Base-by-base conservation (phyloP, 1,140 invertebrate species). In the Eupeodes corollae region DNA sequence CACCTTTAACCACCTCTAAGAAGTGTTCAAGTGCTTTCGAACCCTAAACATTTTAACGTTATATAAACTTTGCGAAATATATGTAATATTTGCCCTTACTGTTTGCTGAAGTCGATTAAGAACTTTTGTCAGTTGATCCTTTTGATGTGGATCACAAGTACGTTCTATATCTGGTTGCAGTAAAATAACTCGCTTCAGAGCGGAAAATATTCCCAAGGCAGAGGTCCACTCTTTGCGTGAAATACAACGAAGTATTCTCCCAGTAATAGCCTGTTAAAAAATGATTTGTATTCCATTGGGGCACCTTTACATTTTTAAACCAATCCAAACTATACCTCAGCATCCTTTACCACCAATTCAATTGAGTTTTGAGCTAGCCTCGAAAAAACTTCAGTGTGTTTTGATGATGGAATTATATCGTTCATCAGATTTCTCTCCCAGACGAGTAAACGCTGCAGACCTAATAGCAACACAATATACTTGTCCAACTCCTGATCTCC, bases 11-110 rank as follows among this genome's bases (percentile, higher is more conserved):
- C 55, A 83, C 89, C 58, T 95, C 91, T 42, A 91, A 80, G 67
- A 96, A 96, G 57, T 94, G 90, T 68, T 97, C 92, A 51, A 97
- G 71, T 16, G 88, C 86, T 71, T 89, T 88, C 30, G 83, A 78
- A 40, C 88, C 89, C 87, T 91, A 32, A 16, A 35, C 48, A 38
- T 15, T 21, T 35, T 40, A 48, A 26, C 42, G 51, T 44, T 50
- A 48, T 15, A 47, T 46, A 13, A 49, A 51, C 13, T 31, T 33
- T 12, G 26, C 18, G 14, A 21, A 10, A 39, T 31, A 16, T 26
- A 15, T 2, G n/a, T 26, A 45, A 38, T 33, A 46, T 47, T 39
- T 43, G 6, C 14, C 34, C 71, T 71, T 73, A 85, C 83, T 3
- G 86, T 88, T 40, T 76, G 73, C 56, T 88, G 84, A 14, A 89